A percentile compares a stretch with the other conserved stretches of the same genome.
Evolutionary conservation across 2,888 invertebrate genomes (phyloP).

Genomic region (Dysmachus trigonus): DNA sequence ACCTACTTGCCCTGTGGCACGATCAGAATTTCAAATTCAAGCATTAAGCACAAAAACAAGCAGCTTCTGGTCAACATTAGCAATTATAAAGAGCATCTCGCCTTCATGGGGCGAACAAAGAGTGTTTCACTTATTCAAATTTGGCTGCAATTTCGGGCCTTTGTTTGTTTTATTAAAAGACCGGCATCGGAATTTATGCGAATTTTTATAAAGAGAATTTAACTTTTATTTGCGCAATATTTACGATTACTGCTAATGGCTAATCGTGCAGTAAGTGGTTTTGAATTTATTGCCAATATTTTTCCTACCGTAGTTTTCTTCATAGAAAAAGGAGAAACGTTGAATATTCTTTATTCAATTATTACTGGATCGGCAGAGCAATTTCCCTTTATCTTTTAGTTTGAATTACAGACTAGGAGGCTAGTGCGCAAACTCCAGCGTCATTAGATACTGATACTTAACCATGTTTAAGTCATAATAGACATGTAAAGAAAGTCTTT

Average conservation of each 20-base stretch:
- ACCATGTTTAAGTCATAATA: too few species aligned
- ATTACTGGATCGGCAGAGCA: too few species aligned
- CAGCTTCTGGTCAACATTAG: constrained; percentile 3
- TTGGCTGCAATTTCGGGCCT: not conserved
- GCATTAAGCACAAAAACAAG: not conserved
- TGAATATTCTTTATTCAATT: too few species aligned
- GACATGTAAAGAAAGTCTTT: too few species aligned
- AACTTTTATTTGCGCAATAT: not conserved
- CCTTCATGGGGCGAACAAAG: not conserved
- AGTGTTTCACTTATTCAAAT: constrained; percentile 14
- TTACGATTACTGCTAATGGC: not conserved
- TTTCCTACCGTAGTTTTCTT: not conserved
- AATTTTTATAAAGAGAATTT: not conserved
- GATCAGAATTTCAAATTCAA: constrained; percentile 28
- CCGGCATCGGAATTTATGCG: not conserved
- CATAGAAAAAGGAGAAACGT: not conserved
- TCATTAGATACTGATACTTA: too few species aligned
- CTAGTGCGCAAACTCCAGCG: too few species aligned
- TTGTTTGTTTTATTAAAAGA: constrained; percentile 29
- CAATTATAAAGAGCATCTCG: constrained; percentile 31
- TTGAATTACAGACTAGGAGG: too few species aligned
- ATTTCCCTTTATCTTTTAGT: too few species aligned
- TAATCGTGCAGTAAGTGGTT: not conserved
- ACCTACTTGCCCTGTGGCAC: constrained; percentile 3
- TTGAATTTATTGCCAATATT: not conserved